Conservation (phyloP, 2,888 invertebrate genomes). For the Chelonus formosanus region DNA sequence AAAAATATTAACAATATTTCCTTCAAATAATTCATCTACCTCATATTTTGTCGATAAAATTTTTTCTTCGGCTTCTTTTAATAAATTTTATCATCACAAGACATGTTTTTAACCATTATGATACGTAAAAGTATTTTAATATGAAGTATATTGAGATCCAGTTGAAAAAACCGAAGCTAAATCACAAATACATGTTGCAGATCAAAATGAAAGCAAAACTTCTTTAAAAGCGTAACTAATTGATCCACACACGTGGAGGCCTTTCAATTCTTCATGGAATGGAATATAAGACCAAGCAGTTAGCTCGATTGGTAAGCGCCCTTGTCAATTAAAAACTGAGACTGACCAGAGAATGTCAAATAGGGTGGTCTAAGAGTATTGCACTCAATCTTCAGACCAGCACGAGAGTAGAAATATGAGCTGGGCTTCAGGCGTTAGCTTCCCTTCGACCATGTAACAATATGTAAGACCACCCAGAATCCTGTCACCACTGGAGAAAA, state of each 20-base stretch:
- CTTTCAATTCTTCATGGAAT: conserved; percentile 16
- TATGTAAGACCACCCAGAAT: conserved; percentile 60
- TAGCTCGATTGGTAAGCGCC: conserved; percentile 13
- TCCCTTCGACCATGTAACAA: conserved; percentile 52
- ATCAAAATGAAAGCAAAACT: too few species aligned
- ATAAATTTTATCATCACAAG: too few species aligned
- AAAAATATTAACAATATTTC: too few species aligned
- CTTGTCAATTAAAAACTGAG: conserved; percentile 35
- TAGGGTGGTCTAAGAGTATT: conserved; percentile 21
- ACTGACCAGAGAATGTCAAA: conserved; percentile 6
- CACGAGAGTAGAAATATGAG: conserved; percentile 33
- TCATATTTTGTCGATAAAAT: too few species aligned
- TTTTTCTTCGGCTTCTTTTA: too few species aligned
- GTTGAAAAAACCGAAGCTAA: too few species aligned
- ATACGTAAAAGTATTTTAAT: too few species aligned
- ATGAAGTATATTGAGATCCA: too few species aligned
- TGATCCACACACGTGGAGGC: conserved; percentile 5
- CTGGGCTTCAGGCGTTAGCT: conserved; percentile 44
- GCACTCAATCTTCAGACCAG: conserved; percentile 21
- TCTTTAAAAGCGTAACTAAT: neutral
- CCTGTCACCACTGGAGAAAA: conserved; percentile 56
- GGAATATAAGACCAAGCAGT: conserved; percentile 4
- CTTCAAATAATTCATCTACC: too few species aligned
- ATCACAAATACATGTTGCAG: too few species aligned
- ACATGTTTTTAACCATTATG: too few species aligned